Percentiles rank a stretch among this genome's conserved stretches.
These are phyloP conservation scores for Aptenodytes forsteri DNA, from an alignment of 2,113 vertebrate species.

Conservation along the genomic window DNA sequence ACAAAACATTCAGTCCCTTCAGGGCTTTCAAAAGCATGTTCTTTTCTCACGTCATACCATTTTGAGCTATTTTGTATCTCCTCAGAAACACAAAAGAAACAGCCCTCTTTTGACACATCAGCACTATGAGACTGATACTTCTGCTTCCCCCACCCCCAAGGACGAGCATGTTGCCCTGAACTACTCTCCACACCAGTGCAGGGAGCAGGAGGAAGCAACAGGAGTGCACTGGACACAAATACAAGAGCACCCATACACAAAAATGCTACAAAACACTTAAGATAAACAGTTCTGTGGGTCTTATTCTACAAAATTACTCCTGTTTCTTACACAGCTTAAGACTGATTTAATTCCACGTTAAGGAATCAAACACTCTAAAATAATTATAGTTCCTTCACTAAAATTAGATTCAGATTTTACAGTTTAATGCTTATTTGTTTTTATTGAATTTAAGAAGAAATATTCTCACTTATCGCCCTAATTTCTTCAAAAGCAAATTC, in stretches of 20 bases:
- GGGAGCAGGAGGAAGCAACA: background rate
- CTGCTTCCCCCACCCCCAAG: background rate
- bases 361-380: background rate
- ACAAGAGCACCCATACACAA: background rate
- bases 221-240: background rate
- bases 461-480: accelerated
- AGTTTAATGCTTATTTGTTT: background rate
- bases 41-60: background rate
- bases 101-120: background rate
- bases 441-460: background rate
- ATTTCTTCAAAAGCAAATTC: background rate
- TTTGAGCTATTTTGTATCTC: background rate
- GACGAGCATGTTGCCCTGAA: accelerated
- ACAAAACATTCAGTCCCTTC: background rate
- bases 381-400: background rate
- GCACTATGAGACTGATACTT: background rate
- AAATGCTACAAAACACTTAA: background rate
- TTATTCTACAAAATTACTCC: background rate
- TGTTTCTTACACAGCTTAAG: background rate
- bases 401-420: background rate
- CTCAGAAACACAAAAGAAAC: background rate
- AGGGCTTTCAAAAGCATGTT: background rate
- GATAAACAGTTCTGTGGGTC: background rate
- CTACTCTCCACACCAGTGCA: too few relatives aligned
- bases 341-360: background rate